These are phyloP conservation scores for Sesamia inferens DNA, from an alignment of 2,888 invertebrate species.

Conservation along the genomic window DNA sequence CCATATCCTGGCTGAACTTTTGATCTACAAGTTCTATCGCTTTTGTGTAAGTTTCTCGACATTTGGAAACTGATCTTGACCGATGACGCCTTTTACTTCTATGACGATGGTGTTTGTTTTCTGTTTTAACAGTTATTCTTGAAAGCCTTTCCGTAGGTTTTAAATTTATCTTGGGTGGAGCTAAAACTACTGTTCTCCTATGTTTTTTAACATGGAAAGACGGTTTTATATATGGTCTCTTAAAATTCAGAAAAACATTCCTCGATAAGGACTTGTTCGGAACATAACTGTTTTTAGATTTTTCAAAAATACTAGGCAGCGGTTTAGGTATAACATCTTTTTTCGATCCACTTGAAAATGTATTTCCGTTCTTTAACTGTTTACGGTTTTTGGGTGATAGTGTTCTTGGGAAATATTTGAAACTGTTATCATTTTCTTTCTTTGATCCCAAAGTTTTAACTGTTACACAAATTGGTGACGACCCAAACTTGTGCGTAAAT, in stretches of 20 bases:
- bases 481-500: slow-evolving; percentile 87
- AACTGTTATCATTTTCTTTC: slow-evolving; percentile 78
- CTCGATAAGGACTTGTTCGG: slow-evolving; percentile 85
- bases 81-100: slow-evolving; percentile 86
- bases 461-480: slow-evolving; percentile 80
- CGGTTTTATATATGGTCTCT: slow-evolving; percentile 83
- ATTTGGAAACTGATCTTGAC: slow-evolving; percentile 85
- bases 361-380: slow-evolving; percentile 73
- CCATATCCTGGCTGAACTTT: slow-evolving; percentile 87
- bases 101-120: slow-evolving; percentile 86
- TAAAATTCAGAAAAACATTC: slow-evolving; percentile 87
- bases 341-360: slow-evolving; percentile 73
- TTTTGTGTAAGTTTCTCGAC: slow-evolving; percentile 91
- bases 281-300: slow-evolving; percentile 84
- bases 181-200: slow-evolving; percentile 88
- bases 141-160: slow-evolving; percentile 85
- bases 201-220: slow-evolving; percentile 89
- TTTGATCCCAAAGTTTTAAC: slow-evolving; percentile 74
- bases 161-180: slow-evolving; percentile 86
- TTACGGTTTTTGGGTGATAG: slow-evolving; percentile 82
- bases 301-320: slow-evolving; percentile 83
- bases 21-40: slow-evolving; percentile 91
- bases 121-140: slow-evolving; percentile 84
- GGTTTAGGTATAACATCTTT: slow-evolving; percentile 80
- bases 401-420: slow-evolving; percentile 74